Percentiles rank a stretch among this genome's conserved stretches.
phyloP scores from a whole-genome alignment of 2,113 vertebrate genomes.

The Atherinomorus stipes region DNA sequence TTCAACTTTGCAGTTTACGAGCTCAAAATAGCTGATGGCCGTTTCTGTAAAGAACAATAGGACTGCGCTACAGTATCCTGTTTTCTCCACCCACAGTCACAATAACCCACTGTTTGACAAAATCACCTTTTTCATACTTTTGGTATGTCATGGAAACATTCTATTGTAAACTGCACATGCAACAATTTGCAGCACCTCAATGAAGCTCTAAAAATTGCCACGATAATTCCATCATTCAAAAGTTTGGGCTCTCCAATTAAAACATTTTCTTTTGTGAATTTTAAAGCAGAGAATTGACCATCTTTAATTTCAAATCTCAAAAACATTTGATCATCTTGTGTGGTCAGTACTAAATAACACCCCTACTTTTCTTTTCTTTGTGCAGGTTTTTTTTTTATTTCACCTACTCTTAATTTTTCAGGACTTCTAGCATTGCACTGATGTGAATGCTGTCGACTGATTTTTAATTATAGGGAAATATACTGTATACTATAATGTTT shows the following conservation, averaged over 20 bases:
- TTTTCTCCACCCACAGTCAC: constrained; percentile 53
- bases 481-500: too few relatives aligned
- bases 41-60: constrained; percentile 63
- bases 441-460: too few relatives aligned
- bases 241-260: neutral
- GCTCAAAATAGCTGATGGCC: constrained; percentile 61
- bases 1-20: constrained; percentile 47
- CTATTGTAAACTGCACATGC: neutral
- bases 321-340: too few relatives aligned
- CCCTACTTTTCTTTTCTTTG: too few relatives aligned
- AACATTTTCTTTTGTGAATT: neutral
- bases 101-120: constrained; percentile 30
- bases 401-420: too few relatives aligned
- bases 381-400: too few relatives aligned
- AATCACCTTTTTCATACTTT: constrained; percentile 52
- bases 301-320: too few relatives aligned
- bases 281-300: too few relatives aligned
- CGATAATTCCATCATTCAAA: neutral
- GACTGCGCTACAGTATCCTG: constrained; percentile 70
- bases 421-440: too few relatives aligned
- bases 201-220: neutral
- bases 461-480: too few relatives aligned
- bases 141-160: constrained; percentile 4
- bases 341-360: too few relatives aligned
- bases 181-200: neutral